phyloP scores from a whole-genome alignment of 2,797 vertebrate species.

The Acrossocheilus fasciatus region DNA sequence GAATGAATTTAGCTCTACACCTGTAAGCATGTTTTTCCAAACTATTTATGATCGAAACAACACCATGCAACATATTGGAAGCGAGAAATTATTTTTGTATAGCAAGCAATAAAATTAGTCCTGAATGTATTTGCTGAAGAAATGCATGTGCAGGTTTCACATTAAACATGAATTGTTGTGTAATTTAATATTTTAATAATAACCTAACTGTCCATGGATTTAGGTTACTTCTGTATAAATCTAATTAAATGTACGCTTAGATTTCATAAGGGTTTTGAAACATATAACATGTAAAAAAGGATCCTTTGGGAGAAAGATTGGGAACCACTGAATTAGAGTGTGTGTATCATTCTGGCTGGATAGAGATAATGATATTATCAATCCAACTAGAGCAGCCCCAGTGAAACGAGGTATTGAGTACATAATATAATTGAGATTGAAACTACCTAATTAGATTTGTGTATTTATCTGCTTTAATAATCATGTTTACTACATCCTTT shows the following conservation, averaged over 20 bases:
- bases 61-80: not conserved
- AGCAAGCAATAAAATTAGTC: not conserved
- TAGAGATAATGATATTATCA: constrained; percentile 19
- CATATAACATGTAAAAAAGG: constrained; percentile 11
- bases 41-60: not conserved
- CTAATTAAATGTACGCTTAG: not conserved
- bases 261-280: constrained; percentile 29
- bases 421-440: constrained; percentile 43
- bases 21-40: not conserved
- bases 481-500: constrained; percentile 53
- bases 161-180: not conserved
- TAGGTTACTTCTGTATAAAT: constrained; percentile 1
- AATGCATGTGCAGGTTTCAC: not conserved
- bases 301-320: constrained; percentile 19
- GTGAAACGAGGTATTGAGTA: constrained; percentile 49
- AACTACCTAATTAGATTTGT: constrained; percentile 57
- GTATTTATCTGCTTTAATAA: constrained; percentile 55
- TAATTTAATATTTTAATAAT: too few relatives aligned
- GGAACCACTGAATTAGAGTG: constrained; percentile 25
- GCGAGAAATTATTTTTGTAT: not conserved
- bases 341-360: constrained; percentile 7
- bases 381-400: constrained; percentile 60
- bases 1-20: not conserved
- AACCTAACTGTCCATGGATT: too few relatives aligned
- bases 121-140: not conserved